Conservation (phyloP, 2,888 invertebrate species). For the Lucinisca nassula region DNA sequence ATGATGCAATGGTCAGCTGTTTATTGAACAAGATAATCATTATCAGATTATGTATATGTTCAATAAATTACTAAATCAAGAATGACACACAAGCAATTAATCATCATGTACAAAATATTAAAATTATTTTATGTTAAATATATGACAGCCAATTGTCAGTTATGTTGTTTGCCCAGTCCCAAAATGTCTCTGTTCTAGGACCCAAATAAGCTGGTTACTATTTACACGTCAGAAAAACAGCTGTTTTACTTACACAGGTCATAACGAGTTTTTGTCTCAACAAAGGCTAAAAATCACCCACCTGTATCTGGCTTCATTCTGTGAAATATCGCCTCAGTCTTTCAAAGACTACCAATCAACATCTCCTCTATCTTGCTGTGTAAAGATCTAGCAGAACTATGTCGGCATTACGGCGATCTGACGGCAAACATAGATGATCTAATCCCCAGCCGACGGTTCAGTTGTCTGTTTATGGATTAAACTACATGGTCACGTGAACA, state of each 20-base stretch:
- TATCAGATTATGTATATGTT: too few species aligned
- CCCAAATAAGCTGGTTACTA: background rate
- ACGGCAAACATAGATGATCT: background rate
- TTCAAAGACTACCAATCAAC: background rate
- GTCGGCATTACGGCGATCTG: background rate
- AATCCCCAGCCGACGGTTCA: background rate
- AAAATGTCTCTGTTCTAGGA: too few species aligned
- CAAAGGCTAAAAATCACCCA: slow-evolving; percentile 22
- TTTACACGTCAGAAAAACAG: slow-evolving; percentile 15
- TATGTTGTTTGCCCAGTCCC: too few species aligned
- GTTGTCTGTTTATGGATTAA: slow-evolving; percentile 29
- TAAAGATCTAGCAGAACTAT: background rate
- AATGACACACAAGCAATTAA: too few species aligned
- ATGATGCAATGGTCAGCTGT: too few species aligned
- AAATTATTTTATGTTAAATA: too few species aligned
- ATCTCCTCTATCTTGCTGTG: background rate
- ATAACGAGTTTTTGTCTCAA: background rate
- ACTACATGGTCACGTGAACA: slow-evolving; percentile 48
- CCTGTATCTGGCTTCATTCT: slow-evolving; percentile 66
- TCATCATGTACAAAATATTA: too few species aligned
- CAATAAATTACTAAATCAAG: too few species aligned
- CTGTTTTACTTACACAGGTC: slow-evolving; percentile 3
- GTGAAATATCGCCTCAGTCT: background rate
- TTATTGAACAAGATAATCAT: too few species aligned
- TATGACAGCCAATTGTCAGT: too few species aligned